Evolutionary conservation across 2,797 vertebrate genomes (phyloP).

Genomic region (Triplophysa yarkandensis): DNA sequence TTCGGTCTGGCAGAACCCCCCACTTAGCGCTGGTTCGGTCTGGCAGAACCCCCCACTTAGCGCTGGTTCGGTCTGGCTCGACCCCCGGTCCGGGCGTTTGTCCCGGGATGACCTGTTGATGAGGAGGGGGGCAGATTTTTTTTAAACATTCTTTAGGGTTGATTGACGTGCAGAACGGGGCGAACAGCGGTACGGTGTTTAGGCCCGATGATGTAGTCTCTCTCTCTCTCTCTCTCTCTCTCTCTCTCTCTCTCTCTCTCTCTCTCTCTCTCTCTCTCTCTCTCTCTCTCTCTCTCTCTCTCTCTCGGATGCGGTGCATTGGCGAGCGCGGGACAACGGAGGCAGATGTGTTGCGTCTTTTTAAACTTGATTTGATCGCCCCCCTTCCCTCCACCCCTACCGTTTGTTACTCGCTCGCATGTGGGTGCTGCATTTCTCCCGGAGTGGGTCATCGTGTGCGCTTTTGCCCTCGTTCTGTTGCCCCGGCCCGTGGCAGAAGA

Average conservation of each 20-base stretch:
- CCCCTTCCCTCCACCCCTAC: neutral
- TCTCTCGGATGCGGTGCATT: conserved; percentile 54
- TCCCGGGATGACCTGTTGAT: conserved; percentile 88
- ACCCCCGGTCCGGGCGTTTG: conserved; percentile 79
- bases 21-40: conserved; percentile 70
- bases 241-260: conserved; percentile 55
- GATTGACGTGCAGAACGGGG: conserved; percentile 65
- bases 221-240: conserved; percentile 53
- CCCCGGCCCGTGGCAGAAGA: conserved; percentile 65
- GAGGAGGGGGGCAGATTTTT: conserved; percentile 73
- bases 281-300: conserved; percentile 54
- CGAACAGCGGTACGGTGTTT: conserved; percentile 63
- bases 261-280: conserved; percentile 53
- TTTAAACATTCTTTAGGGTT: conserved; percentile 53
- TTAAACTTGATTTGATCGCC: conserved; percentile 6
- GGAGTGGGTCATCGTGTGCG: conserved; percentile 40
- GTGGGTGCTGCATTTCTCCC: conserved; percentile 49
- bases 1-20: no score
- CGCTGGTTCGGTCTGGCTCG: conserved; percentile 79
- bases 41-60: conserved; percentile 65
- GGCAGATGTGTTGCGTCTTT: neutral
- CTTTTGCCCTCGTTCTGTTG: conserved; percentile 62
- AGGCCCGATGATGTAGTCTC: conserved; percentile 65
- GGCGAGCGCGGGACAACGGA: conserved; percentile 44
- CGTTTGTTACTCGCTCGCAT: conserved; percentile 40